These are phyloP conservation scores for Amaurobius ferox DNA, from an alignment of 2,888 invertebrate species.

Conservation along the genomic window DNA sequence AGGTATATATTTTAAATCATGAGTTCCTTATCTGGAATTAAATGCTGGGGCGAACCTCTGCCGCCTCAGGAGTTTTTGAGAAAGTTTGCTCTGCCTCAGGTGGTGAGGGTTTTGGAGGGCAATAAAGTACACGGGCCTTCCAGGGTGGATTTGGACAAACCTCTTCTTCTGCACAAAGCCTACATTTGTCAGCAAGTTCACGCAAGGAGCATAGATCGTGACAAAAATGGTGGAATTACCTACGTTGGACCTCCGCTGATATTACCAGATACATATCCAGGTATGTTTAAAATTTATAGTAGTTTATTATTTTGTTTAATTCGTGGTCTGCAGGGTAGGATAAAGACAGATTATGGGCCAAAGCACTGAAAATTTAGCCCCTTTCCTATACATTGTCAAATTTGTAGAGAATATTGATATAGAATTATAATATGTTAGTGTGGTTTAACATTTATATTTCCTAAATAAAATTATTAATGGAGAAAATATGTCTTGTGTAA, in stretches of 20 bases:
- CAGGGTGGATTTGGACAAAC: slow-evolving; percentile 79
- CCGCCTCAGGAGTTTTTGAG: slow-evolving; percentile 80
- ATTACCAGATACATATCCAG: slow-evolving; percentile 84
- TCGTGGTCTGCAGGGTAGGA: too few species aligned
- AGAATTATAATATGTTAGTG: too few species aligned
- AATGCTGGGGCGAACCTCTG: slow-evolving; percentile 68
- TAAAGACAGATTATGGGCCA: too few species aligned
- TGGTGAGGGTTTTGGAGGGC: slow-evolving; percentile 79
- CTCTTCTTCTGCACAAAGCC: slow-evolving; percentile 82
- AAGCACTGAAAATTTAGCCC: too few species aligned
- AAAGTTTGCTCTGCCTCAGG: slow-evolving; percentile 82
- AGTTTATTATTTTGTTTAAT: too few species aligned
- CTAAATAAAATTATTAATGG: too few species aligned
- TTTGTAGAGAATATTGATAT: too few species aligned
- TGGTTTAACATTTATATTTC: too few species aligned
- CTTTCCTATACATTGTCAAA: too few species aligned
- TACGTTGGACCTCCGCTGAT: slow-evolving; percentile 80
- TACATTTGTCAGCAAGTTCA: slow-evolving; percentile 83
- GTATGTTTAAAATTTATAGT: slow-evolving; percentile 77
- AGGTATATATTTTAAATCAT: background rate
- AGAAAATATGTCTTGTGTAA: too few species aligned
- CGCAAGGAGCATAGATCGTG: slow-evolving; percentile 80
- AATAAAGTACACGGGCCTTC: slow-evolving; percentile 76
- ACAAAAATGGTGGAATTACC: slow-evolving; percentile 61
- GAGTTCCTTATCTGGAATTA: slow-evolving; percentile 64